Percentiles rank a stretch among this genome's conserved stretches.
These are phyloP conservation scores for Cavia aperea DNA, from an alignment of 2,113 vertebrate genomes.

Conservation along the genomic window DNA sequence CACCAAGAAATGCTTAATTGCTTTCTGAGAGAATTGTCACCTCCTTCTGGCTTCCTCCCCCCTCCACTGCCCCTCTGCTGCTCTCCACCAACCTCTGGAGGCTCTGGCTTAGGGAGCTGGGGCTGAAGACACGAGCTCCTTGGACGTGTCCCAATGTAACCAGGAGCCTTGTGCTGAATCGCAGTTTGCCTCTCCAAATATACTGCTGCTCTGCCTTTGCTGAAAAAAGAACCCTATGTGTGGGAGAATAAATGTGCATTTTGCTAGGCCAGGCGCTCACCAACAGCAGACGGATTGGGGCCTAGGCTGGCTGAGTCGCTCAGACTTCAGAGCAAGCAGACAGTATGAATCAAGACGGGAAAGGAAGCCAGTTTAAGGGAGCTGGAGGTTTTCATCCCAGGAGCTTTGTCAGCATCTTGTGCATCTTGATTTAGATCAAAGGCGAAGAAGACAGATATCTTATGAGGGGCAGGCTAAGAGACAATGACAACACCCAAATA, in stretches of 20 bases:
- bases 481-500: not conserved
- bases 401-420: constrained; percentile 36
- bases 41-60: constrained; percentile 31
- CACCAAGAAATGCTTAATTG: constrained; percentile 50
- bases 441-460: not conserved
- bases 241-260: constrained; percentile 42
- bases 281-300: constrained; percentile 46
- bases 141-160: constrained; percentile 35
- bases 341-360: not conserved
- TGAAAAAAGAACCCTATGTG: constrained; percentile 56
- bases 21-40: constrained; percentile 58
- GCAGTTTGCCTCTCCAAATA: constrained; percentile 29
- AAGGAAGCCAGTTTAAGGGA: not conserved
- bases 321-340: constrained; percentile 10
- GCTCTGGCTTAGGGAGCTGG: not conserved
- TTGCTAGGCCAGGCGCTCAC: constrained; percentile 33
- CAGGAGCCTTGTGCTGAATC: not conserved
- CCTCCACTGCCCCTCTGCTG: not conserved
- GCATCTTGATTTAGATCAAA: not conserved
- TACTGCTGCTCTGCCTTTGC: constrained; percentile 29
- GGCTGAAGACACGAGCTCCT: not conserved
- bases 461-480: not conserved
- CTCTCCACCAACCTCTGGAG: not conserved
- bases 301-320: constrained; percentile 48
- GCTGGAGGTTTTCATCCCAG: not conserved